Evolutionary conservation across 2,888 invertebrate genomes (phyloP), one percentile per base, ranked within the genome.

Genomic region (Drosophila rellima): DNA sequence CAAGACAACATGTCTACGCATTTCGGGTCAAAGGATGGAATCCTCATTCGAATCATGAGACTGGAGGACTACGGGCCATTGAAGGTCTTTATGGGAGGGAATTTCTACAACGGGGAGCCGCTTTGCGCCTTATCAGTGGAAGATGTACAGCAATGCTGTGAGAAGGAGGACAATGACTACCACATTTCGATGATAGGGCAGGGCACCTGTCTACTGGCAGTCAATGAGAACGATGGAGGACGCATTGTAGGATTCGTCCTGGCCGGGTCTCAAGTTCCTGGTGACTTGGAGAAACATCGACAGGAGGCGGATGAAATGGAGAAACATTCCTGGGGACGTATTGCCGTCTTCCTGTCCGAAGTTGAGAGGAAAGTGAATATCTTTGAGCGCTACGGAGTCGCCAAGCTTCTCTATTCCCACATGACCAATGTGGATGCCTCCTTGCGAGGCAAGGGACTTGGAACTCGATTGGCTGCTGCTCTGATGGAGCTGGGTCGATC

Each of bases 381-480:
- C 2, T 90, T 60, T 62, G 23, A 81, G 26, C 80, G 62, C 5
- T 90, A 74, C 23, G 68, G 73, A 3, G 56, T 89, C 1, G 44
- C 73, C 2, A 84, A 74, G 20, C 56, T 78, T 0, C 56, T 90
- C 13, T 89, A 88, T 62, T 80, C 85, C 0, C 85, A 90, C 52
- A 74, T 81, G 0, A 65, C 89, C 13, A 78, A 63, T 51, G 88
- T 88, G 11, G 72, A 78, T 64, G 59, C 50, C 13, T 37, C 74
- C 0, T 74, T 74, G 63, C 75, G 90, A 15, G 90, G 90, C 10
- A 76, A 76, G 15, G 81, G 80, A 0, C 61, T 91, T 11, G 90
- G 91, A 10, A 2, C 72, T 0, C 80, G 79, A 8, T 63, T 91
- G 0, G 75, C 81, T 4, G 40, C 69, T 29, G 74, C 78, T 10